Base-by-base conservation (phyloP, 2,888 invertebrate species). In the Dryomyza anilis region DNA sequence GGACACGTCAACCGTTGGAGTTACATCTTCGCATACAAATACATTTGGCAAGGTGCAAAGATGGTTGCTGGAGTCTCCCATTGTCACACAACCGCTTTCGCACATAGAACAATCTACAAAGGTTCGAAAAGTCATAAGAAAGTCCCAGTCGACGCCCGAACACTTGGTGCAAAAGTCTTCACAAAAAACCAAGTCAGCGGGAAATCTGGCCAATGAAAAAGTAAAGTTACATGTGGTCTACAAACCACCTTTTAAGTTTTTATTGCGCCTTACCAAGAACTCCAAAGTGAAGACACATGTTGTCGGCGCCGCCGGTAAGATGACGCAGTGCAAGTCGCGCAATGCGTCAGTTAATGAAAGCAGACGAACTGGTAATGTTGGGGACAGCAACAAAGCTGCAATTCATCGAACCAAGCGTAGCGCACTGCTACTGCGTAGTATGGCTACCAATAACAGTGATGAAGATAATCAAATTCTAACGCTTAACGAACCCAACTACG, bases 231-330 rank as follows among this genome's bases (percentile, higher is more conserved):
- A 94, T 82, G 93, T 94, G 36, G 91, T 94, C 27, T 94, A 93
- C 81, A 93, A 93, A 79, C 93, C 94, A 58, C 94, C 94, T 12
- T 94, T 94, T 83, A 91, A 92, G 76, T 93, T 94, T 82, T 93
- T 92, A 80, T 87, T 94, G 62, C 91, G 92, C 78, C 86, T 94
- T 12, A 83, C 83, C 0, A 83, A 83, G 71, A 84, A 82, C 67
- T 78, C 81, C 10, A 78, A 81, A 30, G 81, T 84, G 0, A 84
- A 83, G 65, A 83, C 83, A 12, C 83, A 83, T 68, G 82, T 84
- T 7, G 78, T 83, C 62, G 74, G 71, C 19, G 74, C 69, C 12
- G 53, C 67, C 7, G 73, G 70, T 16, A 81, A 80, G 67, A 78
- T 77, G 36, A 82, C 82, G 66, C 72, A 82, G 66, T 72, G 76